These are phyloP conservation scores for Trichosurus vulpecula DNA, from an alignment of 2,797 vertebrate species.

Conservation along the genomic window DNA sequence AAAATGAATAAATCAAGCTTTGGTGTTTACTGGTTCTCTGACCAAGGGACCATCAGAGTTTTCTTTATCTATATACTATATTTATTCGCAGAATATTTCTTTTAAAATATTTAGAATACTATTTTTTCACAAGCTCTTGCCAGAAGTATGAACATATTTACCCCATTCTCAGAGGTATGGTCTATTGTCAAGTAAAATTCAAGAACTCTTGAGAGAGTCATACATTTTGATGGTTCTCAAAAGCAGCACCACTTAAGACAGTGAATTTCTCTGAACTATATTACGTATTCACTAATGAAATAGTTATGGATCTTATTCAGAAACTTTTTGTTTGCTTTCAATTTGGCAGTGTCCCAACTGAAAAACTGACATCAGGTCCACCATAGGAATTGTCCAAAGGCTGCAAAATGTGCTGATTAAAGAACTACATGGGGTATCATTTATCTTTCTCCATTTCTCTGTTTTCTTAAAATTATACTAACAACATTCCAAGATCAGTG, in stretches of 20 bases:
- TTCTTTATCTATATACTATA: background rate
- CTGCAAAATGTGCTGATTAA: slow-evolving; percentile 54
- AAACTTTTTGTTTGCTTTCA: slow-evolving; percentile 55
- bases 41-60: background rate
- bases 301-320: slow-evolving; percentile 49
- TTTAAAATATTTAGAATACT: background rate
- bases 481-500: slow-evolving; percentile 64
- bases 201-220: background rate
- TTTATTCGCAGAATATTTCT: background rate
- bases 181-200: background rate
- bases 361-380: slow-evolving; percentile 44
- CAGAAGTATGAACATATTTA: slow-evolving; percentile 43
- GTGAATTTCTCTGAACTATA: slow-evolving; percentile 38
- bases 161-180: slow-evolving; percentile 19
- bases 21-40: background rate
- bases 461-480: slow-evolving; percentile 67
- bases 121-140: background rate
- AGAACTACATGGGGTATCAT: slow-evolving; percentile 43
- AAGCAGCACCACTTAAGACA: slow-evolving; percentile 38
- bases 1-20: background rate
- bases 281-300: slow-evolving; percentile 54
- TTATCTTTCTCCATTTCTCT: slow-evolving; percentile 57
- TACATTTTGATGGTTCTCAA: background rate
- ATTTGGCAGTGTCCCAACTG: slow-evolving; percentile 57
- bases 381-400: slow-evolving; percentile 46